phyloP scores from a whole-genome alignment of 1,140 invertebrate genomes.

The Drosophila lowei region DNA sequence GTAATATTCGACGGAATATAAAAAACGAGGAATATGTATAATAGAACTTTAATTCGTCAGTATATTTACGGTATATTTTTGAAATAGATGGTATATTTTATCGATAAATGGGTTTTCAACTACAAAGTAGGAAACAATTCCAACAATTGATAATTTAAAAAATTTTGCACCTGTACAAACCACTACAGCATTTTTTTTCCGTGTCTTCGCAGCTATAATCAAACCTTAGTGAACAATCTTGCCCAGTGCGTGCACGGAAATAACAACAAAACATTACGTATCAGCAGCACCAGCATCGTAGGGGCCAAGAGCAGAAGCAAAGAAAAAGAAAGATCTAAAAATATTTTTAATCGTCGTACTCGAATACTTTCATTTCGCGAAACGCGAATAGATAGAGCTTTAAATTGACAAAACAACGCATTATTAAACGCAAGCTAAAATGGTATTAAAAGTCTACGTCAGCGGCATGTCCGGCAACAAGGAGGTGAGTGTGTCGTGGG shows the following conservation, averaged over 20 bases:
- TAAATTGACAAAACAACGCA: slow-evolving; percentile 14
- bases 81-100: no score
- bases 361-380: slow-evolving; percentile 57
- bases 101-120: no score
- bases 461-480: slow-evolving; percentile 95
- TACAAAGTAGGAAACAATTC: slow-evolving; percentile 56
- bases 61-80: no score
- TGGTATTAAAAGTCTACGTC: slow-evolving; percentile 95
- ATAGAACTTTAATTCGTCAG: no score
- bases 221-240: slow-evolving; percentile 5
- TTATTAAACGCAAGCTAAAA: slow-evolving; percentile 84
- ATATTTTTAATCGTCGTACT: slow-evolving; percentile 65
- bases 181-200: slow-evolving; percentile 16
- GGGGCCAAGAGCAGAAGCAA: slow-evolving; percentile 40
- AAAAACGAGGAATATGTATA: no score
- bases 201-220: slow-evolving; percentile 25
- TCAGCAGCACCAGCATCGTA: slow-evolving; percentile 24
- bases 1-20: no score
- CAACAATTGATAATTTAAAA: slow-evolving; percentile 50
- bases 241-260: slow-evolving; percentile 58
- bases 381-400: slow-evolving; percentile 23
- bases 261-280: slow-evolving; percentile 59
- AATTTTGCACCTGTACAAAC: slow-evolving; percentile 48
- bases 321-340: slow-evolving; percentile 68
- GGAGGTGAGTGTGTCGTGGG: slow-evolving; percentile 87